Conservation (phyloP, 2,797 vertebrate species). For the Sternarchorhynchus goeldii region DNA sequence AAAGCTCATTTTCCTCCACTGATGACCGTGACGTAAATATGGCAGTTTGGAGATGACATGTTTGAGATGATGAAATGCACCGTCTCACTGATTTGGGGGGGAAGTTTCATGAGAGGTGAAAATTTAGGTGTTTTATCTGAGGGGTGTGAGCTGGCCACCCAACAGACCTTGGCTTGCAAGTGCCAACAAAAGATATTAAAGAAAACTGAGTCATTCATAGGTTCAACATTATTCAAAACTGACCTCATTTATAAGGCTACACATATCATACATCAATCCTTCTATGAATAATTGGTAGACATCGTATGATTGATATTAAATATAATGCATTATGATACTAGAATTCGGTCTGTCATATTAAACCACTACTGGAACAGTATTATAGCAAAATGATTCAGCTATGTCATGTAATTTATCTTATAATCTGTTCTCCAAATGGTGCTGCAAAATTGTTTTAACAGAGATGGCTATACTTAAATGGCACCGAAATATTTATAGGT, state of each 20-base stretch:
- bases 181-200: constrained; percentile 66
- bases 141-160: constrained; percentile 62
- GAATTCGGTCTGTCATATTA: constrained; percentile 42
- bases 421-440: constrained; percentile 4
- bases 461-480: constrained; percentile 8
- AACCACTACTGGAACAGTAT: constrained; percentile 25
- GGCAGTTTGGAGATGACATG: constrained; percentile 48
- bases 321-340: constrained; percentile 33
- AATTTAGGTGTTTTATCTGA: constrained; percentile 60
- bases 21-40: constrained; percentile 44
- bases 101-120: constrained; percentile 68
- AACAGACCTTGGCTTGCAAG: constrained; percentile 61
- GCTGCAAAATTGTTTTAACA: constrained; percentile 7
- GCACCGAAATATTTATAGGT: constrained; percentile 3
- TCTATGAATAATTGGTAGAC: constrained; percentile 43
- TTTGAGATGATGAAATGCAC: constrained; percentile 66
- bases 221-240: constrained; percentile 52
- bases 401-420: constrained; percentile 11
- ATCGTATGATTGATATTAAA: constrained; percentile 37
- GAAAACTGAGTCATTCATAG: constrained; percentile 52
- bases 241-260: constrained; percentile 47
- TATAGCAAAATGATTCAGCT: constrained; percentile 3
- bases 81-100: constrained; percentile 50
- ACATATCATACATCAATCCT: constrained; percentile 46
- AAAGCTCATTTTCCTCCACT: constrained; percentile 42